Evolutionary conservation across 2,888 invertebrate species (phyloP), one percentile per base, ranked within the genome.

Genomic region (Axea sp.): DNA sequence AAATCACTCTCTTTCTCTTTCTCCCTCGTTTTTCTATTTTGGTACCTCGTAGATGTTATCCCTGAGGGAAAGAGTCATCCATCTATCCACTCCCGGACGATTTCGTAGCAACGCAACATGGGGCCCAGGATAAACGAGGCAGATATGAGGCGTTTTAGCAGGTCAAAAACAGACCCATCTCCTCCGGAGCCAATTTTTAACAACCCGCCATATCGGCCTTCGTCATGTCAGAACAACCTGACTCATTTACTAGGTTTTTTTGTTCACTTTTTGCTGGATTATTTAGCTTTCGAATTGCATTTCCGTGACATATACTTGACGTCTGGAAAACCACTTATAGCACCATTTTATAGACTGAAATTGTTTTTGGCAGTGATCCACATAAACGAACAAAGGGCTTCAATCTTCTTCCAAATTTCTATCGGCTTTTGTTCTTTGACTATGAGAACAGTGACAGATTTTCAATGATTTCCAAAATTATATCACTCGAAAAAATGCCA

Each of bases 41-140:
- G 2, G 47, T 41, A 41, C 24, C 15, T 22, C 11, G 19, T 31
- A 67, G 47, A 55, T 57, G 39, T 67, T 67, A 67, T 55, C 55
- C 55, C 28, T 6, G 26, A 57, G 45, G 30, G 37, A 69, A 75
- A 47, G 30, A 75, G 59, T 64, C 76, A 55, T 59, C 51, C 68
- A 73, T 67, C 76, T 75, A 74, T 60, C 12, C 22, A 28, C 45
- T 12, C 30, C 30, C 62, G 64, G 71, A 51, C 14, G 9, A 14
- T 47, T 60, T 60, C 14, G 17, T 37, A 8, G 24, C 24, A 17
- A 41, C 39, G 43, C 57, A 43, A 41, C 60, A 62, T 49, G 49
- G 26, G 47, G 47, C 43, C 22, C 24, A n/a, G 22, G 24, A 45
- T 45, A 45, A 45, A 11, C 30, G n/a, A 47, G 7, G 14, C 17